Evolutionary conservation across 2,797 vertebrate species (phyloP).

Genomic region (Cossypha caffra): DNA sequence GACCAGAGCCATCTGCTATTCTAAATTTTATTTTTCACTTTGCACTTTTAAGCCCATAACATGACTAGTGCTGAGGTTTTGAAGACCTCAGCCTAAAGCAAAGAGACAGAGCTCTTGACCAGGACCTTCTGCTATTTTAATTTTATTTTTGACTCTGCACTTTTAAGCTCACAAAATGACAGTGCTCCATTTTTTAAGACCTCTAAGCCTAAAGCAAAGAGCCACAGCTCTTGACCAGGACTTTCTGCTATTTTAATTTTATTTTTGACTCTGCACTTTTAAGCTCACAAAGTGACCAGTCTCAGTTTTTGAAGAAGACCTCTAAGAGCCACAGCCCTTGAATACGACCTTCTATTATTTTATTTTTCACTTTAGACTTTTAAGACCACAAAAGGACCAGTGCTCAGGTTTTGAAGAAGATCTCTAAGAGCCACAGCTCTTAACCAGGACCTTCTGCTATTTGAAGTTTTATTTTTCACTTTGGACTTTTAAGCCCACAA

Average conservation of each 20-base stretch:
- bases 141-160: no score
- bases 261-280: no score
- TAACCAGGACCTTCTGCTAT: background rate
- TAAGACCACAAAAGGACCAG: background rate
- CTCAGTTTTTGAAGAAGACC: no score
- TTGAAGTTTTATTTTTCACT: background rate
- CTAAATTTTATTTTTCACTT: background rate
- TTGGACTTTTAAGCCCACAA: background rate
- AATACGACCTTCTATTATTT: background rate
- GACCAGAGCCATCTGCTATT: no score
- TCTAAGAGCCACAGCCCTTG: background rate
- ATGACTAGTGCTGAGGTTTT: no score
- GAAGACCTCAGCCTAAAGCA: background rate
- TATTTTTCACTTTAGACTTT: background rate
- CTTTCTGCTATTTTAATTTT: background rate
- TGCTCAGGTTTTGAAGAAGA: no score
- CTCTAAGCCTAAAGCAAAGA: background rate
- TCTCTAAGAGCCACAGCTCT: background rate
- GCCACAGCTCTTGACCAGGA: background rate
- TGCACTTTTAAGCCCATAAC: no score
- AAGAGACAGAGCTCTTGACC: no score
- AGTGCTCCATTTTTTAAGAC: background rate
- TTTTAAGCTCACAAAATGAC: background rate
- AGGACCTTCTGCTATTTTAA: no score
- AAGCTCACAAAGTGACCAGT: no score